A percentile compares a stretch with the other conserved stretches of the same genome.
phyloP scores from a whole-genome alignment of 2,888 invertebrate species.

The Lasioglossum pauxillum region DNA sequence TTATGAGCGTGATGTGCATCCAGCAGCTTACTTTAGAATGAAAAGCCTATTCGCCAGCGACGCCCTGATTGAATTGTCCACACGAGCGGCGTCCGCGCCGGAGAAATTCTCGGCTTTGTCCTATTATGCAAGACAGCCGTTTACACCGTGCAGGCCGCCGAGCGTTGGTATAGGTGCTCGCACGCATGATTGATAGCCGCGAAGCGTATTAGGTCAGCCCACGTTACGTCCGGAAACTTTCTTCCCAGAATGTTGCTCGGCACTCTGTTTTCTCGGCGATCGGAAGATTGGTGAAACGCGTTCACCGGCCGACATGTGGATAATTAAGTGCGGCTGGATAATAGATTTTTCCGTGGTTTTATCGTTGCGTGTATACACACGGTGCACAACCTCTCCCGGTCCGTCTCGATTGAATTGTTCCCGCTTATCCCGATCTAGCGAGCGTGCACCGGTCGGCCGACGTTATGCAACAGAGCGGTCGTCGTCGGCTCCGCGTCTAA shows the following conservation, averaged over 20 bases:
- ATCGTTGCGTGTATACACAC: conserved; percentile 34
- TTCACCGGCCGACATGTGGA: conserved; percentile 20
- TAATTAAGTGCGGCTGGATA: conserved; percentile 46
- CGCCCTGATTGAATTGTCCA: conserved; percentile 45
- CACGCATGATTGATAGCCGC: conserved; percentile 78
- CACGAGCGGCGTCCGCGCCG: neutral
- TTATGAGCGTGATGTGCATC: no score
- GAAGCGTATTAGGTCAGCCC: conserved; percentile 74
- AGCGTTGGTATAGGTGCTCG: conserved; percentile 35
- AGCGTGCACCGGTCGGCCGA: conserved; percentile 25
- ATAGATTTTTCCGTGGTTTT: conserved; percentile 40
- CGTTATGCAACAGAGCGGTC: conserved; percentile 69
- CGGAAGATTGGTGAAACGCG: conserved; percentile 13
- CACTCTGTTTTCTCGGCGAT: conserved; percentile 10
- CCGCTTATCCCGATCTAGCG: conserved; percentile 48
- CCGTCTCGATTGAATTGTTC: conserved; percentile 57
- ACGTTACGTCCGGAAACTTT: conserved; percentile 59
- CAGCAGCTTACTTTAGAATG: neutral
- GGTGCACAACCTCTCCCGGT: neutral
- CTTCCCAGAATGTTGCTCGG: conserved; percentile 46
- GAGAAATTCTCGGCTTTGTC: conserved; percentile 45
- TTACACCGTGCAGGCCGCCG: conserved; percentile 31
- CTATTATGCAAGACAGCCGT: conserved; percentile 69
- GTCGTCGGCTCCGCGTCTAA: conserved; percentile 52
- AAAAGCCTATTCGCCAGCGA: neutral